Conservation (phyloP, 2,113 vertebrate genomes). For the Myrmecophaga tridactyla region DNA sequence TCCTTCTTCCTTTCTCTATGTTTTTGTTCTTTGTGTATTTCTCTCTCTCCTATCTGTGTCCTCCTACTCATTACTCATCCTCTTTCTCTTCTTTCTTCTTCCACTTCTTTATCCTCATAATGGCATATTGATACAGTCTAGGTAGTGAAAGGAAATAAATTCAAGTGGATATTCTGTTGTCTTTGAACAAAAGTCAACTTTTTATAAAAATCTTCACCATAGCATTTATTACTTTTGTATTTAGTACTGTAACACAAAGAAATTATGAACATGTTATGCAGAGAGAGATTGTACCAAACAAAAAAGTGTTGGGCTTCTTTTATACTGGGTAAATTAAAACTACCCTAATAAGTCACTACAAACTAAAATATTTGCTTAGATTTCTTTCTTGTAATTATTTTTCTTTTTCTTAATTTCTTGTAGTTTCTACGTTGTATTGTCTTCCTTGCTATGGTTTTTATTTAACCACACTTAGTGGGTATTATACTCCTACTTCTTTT, state of each 20-base stretch:
- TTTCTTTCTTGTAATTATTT: not conserved
- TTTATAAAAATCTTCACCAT: not conserved
- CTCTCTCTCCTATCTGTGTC: no score
- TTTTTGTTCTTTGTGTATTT: no score
- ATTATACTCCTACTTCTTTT: not conserved
- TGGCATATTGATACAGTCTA: not conserved
- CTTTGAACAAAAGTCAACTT: not conserved
- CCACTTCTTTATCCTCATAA: not conserved
- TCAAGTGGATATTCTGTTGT: not conserved
- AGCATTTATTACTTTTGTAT: not conserved
- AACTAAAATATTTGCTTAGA: not conserved
- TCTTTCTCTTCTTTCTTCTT: not conserved
- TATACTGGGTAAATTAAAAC: not conserved
- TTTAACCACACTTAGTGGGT: not conserved
- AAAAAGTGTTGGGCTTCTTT: not conserved
- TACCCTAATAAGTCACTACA: not conserved
- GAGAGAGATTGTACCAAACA: not conserved
- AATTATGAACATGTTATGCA: not conserved
- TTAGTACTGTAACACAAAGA: not conserved
- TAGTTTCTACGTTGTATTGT: not conserved
- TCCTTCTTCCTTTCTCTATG: fast-evolving
- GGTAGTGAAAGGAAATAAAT: not conserved
- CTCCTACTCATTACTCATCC: not conserved
- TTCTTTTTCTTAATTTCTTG: not conserved
- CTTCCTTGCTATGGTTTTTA: not conserved